Conservation (phyloP, 2,113 vertebrate genomes). For the Callocephalon fimbriatum region DNA sequence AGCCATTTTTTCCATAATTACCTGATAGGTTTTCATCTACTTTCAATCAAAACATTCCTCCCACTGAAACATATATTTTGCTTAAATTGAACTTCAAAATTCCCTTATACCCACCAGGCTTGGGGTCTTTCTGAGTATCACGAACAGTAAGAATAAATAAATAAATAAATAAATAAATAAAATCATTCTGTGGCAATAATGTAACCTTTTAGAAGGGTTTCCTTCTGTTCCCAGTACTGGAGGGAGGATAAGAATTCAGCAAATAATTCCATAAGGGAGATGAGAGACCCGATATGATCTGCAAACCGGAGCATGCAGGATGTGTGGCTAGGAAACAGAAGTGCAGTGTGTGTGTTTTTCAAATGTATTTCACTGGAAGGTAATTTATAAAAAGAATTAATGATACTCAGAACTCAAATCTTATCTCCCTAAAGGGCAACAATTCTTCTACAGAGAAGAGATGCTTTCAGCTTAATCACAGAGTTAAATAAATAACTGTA, state of each 20-base stretch:
- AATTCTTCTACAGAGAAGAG: neutral
- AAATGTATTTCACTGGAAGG: neutral
- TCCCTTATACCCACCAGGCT: neutral
- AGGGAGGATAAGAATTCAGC: neutral
- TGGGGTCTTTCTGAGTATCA: neutral
- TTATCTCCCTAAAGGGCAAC: neutral
- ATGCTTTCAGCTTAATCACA: neutral
- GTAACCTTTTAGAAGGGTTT: neutral
- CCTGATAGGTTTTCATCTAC: neutral
- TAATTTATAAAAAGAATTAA: neutral
- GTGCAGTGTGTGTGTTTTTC: neutral
- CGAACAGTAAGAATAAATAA: neutral
- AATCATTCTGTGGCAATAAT: neutral
- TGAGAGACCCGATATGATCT: neutral
- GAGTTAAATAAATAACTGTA: constrained; percentile 13
- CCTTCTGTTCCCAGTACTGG: neutral
- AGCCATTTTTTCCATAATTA: neutral
- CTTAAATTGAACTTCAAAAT: neutral
- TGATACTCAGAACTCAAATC: neutral
- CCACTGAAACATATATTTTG: neutral
- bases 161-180: no score
- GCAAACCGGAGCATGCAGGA: neutral
- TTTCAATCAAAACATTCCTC: neutral
- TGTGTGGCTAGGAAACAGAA: neutral
- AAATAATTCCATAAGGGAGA: neutral